Evolutionary conservation across 2,797 vertebrate species (phyloP), one percentile per base, ranked within the genome.

Genomic region (Sebastes taczanowskii): DNA sequence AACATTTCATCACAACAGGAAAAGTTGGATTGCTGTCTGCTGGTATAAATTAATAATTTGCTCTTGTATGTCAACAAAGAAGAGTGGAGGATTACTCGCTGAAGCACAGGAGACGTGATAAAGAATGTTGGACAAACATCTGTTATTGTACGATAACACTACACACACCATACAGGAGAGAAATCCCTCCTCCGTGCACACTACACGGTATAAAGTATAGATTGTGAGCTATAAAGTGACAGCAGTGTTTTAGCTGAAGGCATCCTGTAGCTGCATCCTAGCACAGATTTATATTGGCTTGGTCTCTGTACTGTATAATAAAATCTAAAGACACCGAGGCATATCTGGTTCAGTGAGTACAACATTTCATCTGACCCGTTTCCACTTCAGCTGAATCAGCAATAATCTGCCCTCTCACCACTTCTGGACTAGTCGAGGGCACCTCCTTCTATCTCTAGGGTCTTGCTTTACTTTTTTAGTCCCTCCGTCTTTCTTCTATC

Each of bases 331-430:
- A 88, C 16, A 2, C 56, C 1, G 3, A 18, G 29, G 55, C 22
- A 27, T 23, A 58, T 89, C 65, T 78, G 62, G 80, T 86, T 86
- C 81, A 81, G 58, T 72, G 70, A 72, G 71, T 72, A 62, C 69
- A 66, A 74, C 56, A 79, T 79, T 83, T 81, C 75, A 74, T 83
- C 71, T 91, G 91, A 89, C 91, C 92, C 65, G 49, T 80, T 90
- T 91, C 70, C 55, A 71, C 68, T 77, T 63, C 23, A 35, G 82
- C 79, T 82, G 85, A 93, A 80, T 93, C 87, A 90, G 87, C 84
- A 74, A 52, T 84, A 85, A 80, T 82, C 70, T 74, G 75, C 71
- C 65, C 77, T 66, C 66, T 76, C 58, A 23, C 81, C 69, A 58
- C 56, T 69, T 74, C 42, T 71, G 64, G 66, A 73, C 42, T 25